phyloP scores from a whole-genome alignment of 23 tunicate species.

The Trididemnum miniatum region DNA sequence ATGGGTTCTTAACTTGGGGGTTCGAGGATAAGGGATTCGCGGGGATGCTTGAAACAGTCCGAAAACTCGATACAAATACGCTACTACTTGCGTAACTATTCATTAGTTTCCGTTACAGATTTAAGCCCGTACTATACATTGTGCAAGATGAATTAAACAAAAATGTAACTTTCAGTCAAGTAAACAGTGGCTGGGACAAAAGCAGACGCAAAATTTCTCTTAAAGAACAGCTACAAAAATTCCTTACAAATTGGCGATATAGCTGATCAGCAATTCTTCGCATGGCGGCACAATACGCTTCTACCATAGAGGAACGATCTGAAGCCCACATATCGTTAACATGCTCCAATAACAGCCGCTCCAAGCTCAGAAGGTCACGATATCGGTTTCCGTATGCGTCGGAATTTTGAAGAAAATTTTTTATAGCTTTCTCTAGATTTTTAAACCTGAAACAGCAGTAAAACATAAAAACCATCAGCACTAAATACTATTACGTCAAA shows the following conservation, averaged over 20 bases:
- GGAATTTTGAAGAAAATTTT: slow-evolving; percentile 51
- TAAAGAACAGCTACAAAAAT: background rate
- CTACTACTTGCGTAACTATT: no score
- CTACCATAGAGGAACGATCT: slow-evolving; percentile 32
- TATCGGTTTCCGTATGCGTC: slow-evolving; percentile 37
- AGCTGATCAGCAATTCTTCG: slow-evolving; percentile 40
- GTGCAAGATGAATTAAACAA: no score
- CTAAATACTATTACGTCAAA: background rate
- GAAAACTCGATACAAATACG: no score
- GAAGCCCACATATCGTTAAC: slow-evolving; percentile 40
- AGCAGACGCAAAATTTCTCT: no score
- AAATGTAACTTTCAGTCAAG: no score
- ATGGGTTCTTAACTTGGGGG: no score
- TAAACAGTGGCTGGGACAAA: no score
- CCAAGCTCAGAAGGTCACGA: slow-evolving; percentile 45
- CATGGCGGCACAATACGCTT: slow-evolving; percentile 5
- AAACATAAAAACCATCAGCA: background rate
- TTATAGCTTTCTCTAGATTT: slow-evolving; percentile 49
- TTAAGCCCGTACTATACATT: no score
- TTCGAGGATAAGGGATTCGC: no score
- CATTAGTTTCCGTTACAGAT: no score
- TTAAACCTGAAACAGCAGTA: slow-evolving; percentile 62
- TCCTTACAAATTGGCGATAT: slow-evolving; percentile 78
- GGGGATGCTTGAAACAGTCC: no score
- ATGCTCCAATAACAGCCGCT: slow-evolving; percentile 45